Percentiles rank a stretch among this genome's conserved stretches.
phyloP scores from a whole-genome alignment of 2,113 vertebrate genomes.

The Entelurus aequoreus region DNA sequence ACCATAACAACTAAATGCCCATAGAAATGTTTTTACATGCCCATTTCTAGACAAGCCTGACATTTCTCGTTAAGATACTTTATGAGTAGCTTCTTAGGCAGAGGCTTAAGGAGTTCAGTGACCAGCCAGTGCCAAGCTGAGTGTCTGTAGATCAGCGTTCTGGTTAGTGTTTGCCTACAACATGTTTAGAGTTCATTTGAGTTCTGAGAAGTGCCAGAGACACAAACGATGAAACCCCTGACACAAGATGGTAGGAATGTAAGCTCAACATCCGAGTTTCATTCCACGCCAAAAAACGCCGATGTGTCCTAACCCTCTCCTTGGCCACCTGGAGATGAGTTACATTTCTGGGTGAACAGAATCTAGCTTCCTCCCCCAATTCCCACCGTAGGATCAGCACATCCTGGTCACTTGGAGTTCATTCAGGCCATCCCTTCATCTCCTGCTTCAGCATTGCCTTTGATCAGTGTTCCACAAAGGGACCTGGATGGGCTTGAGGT shows the following conservation, averaged over 20 bases:
- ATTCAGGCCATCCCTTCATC: conserved; percentile 31
- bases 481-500: conserved; percentile 58
- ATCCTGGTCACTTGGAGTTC: conserved; percentile 27
- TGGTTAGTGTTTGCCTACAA: conserved; percentile 23
- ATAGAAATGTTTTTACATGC: background rate
- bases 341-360: background rate
- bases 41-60: background rate
- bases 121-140: conserved; percentile 13
- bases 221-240: conserved; percentile 3
- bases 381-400: conserved; percentile 1
- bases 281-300: conserved; percentile 6
- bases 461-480: conserved; percentile 61
- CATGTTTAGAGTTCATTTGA: conserved; percentile 10
- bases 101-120: background rate
- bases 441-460: conserved; percentile 40
- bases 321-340: background rate
- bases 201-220: background rate
- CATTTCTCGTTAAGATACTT: background rate
- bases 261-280: background rate
- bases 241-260: conserved; percentile 9
- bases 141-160: conserved; percentile 9
- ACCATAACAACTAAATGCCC: background rate
- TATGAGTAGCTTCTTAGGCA: background rate
- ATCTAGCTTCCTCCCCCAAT: background rate
- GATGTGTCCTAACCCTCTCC: background rate